A percentile compares a stretch with the other conserved stretches of the same genome.
Conservation (phyloP, 2,888 invertebrate genomes). For the Brenthis hecate region DNA sequence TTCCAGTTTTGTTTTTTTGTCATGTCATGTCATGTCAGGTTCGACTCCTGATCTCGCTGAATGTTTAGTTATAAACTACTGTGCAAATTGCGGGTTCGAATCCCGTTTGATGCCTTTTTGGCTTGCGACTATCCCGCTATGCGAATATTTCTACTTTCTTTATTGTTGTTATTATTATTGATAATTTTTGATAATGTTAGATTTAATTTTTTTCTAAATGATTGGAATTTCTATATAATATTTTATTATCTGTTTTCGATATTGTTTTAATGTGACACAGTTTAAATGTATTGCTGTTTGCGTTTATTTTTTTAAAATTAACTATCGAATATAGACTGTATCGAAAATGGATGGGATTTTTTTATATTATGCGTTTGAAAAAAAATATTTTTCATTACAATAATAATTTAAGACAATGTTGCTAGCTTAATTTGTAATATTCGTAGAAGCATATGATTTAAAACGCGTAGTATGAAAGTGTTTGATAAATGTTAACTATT, state of each 20-base stretch:
- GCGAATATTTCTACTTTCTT: slow-evolving; percentile 15
- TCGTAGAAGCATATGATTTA: neutral
- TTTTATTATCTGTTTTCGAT: slow-evolving; percentile 11
- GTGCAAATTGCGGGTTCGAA: slow-evolving; percentile 25
- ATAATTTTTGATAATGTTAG: slow-evolving; percentile 2
- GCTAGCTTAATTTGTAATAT: too few species aligned
- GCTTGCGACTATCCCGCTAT: slow-evolving; percentile 2
- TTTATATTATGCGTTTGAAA: too few species aligned
- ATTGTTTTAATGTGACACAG: slow-evolving; percentile 1
- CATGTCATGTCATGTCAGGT: slow-evolving; percentile 23
- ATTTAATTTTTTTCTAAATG: slow-evolving; percentile 4
- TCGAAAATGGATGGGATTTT: slow-evolving; percentile 8
- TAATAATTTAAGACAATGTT: too few species aligned
- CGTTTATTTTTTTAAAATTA: neutral
- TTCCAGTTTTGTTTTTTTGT: neutral
- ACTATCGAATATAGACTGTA: slow-evolving; percentile 6
- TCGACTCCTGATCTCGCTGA: slow-evolving; percentile 29
- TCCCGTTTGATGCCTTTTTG: neutral
- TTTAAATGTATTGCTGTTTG: neutral
- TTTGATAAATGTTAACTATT: slow-evolving; percentile 12
- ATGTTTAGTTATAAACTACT: neutral
- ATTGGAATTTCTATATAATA: neutral
- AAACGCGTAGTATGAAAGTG: slow-evolving; percentile 9
- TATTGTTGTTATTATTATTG: neutral
- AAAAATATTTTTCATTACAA: too few species aligned